Percentiles rank a stretch among this genome's conserved stretches.
phyloP scores from a whole-genome alignment of 2,888 invertebrate genomes.

The Hipparchia sbordonii region DNA sequence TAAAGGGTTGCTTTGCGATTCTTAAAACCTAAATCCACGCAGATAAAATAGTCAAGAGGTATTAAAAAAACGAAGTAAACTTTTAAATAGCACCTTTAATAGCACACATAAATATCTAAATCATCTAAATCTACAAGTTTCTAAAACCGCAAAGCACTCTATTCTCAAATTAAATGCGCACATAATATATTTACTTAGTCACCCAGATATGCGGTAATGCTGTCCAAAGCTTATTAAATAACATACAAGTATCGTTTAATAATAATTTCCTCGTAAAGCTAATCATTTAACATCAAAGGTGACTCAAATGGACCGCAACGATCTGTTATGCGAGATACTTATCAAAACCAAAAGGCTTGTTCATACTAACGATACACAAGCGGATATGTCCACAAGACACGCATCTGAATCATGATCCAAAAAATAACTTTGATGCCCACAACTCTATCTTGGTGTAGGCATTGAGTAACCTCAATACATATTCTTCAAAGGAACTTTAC shows the following conservation, averaged over 20 bases:
- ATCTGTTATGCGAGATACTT: slow-evolving; percentile 12
- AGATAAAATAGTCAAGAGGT: no score
- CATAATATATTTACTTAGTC: not conserved
- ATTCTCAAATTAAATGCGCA: not conserved
- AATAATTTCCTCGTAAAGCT: slow-evolving; percentile 7
- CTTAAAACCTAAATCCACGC: no score
- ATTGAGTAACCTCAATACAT: no score
- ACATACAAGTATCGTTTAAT: slow-evolving; percentile 9
- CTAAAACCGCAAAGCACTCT: slow-evolving; percentile 1
- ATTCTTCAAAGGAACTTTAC: no score
- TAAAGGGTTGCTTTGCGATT: no score
- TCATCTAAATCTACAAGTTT: not conserved
- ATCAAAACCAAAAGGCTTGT: slow-evolving; percentile 2
- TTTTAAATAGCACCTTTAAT: not conserved
- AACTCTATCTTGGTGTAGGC: no score
- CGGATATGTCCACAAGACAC: not conserved
- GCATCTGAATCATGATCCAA: not conserved
- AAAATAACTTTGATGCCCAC: no score
- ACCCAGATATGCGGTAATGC: slow-evolving; percentile 1
- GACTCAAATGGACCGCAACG: slow-evolving; percentile 12
- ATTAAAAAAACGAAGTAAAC: not conserved
- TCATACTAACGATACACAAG: not conserved
- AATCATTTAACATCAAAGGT: slow-evolving; percentile 10
- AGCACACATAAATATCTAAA: not conserved
- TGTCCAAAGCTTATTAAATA: not conserved